phyloP scores from a whole-genome alignment of 2,113 vertebrate species.

The Muntiacus reevesi region DNA sequence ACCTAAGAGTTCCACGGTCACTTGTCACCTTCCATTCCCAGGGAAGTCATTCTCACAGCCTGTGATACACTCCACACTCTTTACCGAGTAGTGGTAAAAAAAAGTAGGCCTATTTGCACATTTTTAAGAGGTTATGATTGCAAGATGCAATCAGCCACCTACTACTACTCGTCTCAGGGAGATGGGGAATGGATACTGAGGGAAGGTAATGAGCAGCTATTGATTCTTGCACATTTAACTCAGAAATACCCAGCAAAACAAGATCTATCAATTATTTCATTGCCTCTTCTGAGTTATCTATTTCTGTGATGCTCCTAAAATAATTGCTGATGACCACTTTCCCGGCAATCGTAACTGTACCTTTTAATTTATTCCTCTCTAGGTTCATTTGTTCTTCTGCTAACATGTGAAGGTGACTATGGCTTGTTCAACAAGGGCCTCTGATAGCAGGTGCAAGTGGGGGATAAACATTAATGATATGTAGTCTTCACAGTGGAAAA shows the following conservation, averaged over 20 bases:
- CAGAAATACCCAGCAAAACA: neutral
- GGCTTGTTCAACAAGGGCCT: neutral
- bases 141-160: neutral
- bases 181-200: neutral
- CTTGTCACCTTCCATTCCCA: neutral
- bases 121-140: neutral
- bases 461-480: neutral
- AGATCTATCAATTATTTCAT: neutral
- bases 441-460: neutral
- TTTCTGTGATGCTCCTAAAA: neutral
- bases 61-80: neutral
- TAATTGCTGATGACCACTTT: neutral
- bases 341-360: neutral
- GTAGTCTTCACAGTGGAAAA: neutral
- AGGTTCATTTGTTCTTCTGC: neutral
- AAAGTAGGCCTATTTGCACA: neutral
- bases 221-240: neutral
- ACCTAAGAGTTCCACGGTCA: neutral
- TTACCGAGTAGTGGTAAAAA: too few species aligned
- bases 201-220: neutral
- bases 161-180: neutral
- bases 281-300: neutral
- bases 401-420: neutral
- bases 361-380: neutral
- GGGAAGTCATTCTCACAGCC: neutral